Evolutionary conservation across 2,113 vertebrate species (phyloP), one percentile per base, ranked within the genome.

Genomic region (Bufo bufo): DNA sequence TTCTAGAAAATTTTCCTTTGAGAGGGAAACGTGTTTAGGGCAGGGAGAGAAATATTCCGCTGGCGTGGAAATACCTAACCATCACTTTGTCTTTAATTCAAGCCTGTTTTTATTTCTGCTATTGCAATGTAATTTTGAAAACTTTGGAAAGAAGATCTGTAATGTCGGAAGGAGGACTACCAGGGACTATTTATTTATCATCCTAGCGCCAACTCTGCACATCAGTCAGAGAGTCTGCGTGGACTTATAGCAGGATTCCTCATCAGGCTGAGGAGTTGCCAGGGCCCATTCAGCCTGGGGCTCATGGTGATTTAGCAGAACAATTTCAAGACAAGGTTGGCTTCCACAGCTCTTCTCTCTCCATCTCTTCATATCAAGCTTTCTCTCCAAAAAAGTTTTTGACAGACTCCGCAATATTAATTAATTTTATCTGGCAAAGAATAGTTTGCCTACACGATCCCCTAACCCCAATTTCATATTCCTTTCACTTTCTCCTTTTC

Each of bases 1-100:
- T 89, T 84, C 81, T 56, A 74, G 87, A 84, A 89, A 78, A 89
- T 84, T 89, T 89, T 59, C 87, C 82, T 77, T 59, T 45, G 87
- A 83, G 87, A 77, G 56, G 33, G 65, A 84, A 88, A 83, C 58
- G 59, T 75, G 58, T 65, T 84, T 88, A 82, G 87, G 85, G 80
- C 47, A 61, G n/a, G 56, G 54, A 82, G 58, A 83, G 87, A 84
- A 83, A 88, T 83, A 88, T 83, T 83, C 69, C 71, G 84, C 54
- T 84, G 82, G 80, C 65, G 54, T 82, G 49, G 80, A 84, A 75
- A 61, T 63, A 61, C 66, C 56, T 54, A 23, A 47, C n/a, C 87
- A 77, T 33, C 71, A 61, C 81, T 84, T 65, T 83, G 33, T 82
- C 87, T 83, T 83, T 88, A 59, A 84, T 82, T 74, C 52, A 61